Evolutionary conservation across 2,797 vertebrate species (phyloP).

Genomic region (Dicrostonyx torquatus): DNA sequence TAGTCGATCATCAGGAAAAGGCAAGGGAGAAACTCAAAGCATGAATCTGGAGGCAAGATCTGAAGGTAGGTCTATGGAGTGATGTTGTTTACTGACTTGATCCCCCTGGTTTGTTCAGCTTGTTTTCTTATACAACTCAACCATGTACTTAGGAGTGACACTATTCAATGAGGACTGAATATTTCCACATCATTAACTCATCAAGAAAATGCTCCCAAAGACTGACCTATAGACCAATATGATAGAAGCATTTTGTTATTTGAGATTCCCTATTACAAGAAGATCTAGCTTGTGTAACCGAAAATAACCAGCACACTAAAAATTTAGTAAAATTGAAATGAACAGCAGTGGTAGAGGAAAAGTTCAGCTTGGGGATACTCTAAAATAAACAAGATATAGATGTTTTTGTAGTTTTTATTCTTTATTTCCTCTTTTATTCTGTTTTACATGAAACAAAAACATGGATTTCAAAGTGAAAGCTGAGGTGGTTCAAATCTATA

Average conservation of each 20-base stretch:
- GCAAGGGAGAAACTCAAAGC: neutral
- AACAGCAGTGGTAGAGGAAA: slow-evolving; percentile 19
- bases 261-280: neutral
- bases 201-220: neutral
- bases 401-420: neutral
- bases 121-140: neutral
- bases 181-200: neutral
- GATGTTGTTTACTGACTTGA: neutral
- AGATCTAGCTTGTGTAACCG: neutral
- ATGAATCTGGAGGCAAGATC: neutral
- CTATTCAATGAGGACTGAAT: neutral
- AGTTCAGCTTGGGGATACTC: neutral
- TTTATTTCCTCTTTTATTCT: neutral
- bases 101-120: neutral
- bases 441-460: neutral
- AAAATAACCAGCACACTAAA: neutral
- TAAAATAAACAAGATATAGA: neutral
- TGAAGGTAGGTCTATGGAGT: neutral
- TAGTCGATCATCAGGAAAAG: neutral
- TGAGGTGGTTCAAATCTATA: neutral
- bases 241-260: neutral
- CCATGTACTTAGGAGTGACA: neutral
- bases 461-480: neutral
- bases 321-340: slow-evolving; percentile 12
- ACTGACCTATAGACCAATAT: neutral